Evolutionary conservation across 1,140 invertebrate genomes (phyloP), one percentile per base, ranked within the genome.

Genomic region (Phymastichus coffea): DNA sequence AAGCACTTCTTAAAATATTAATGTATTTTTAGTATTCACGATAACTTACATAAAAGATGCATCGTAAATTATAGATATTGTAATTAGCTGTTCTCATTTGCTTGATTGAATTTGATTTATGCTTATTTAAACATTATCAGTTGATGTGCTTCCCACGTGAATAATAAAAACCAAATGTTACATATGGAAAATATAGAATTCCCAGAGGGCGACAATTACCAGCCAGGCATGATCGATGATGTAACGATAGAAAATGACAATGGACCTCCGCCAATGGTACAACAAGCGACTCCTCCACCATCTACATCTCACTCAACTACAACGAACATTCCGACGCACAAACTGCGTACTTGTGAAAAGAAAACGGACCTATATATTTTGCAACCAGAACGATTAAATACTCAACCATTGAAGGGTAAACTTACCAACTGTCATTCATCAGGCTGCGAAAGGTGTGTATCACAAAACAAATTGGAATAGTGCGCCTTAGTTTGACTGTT

Each of bases 351-450:
- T 0, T 96, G 94, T 66, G 92, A 94, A 73, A 89, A 93, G 61
- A 89, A 89, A 70, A 90, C 92, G 0, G 90, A 94, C 75, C 83
- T 96, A 1, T 95, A 94, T 73, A 88, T 91, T 55, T 74, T 95
- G 12, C 90, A 94, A 76, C 89, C 89, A 0, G 86, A 90, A 20
- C 82, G 88, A 57, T 82, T 94, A 6, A 92, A 89, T 63, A 88
- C 88, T 30, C 88, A 89, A 73, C 88, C 89, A 3, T 76, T 92
- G 0, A 90, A 94, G 78, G 93, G 92, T n/a, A 92, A 93, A 74
- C 80, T 95, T 1, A 94, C 92, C 1, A 94, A 94, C 73, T 95
- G 93, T 71, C 92, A 94, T 70, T 84, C 87, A 23, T 91, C 90
- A 17, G 91, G 92, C 64, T 95, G 93, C 73, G 92, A 94, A 76